Percentiles rank a stretch among this genome's conserved stretches.
phyloP scores from a whole-genome alignment of 2,888 invertebrate species.

The Ectemnius lituratus region DNA sequence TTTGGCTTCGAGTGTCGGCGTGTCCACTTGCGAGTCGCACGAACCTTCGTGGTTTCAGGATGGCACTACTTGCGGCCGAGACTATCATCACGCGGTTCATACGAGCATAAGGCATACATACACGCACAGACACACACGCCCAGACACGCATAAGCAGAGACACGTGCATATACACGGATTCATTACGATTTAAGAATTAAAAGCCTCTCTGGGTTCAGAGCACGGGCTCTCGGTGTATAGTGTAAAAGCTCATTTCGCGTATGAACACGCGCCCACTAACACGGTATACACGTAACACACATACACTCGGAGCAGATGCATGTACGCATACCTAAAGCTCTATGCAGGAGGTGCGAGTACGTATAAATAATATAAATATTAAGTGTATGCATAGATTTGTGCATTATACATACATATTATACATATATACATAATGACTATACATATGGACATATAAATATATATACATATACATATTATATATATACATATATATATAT shows the following conservation, averaged over 20 bases:
- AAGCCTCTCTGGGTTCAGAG: too few species aligned
- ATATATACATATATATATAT: constrained; percentile 52
- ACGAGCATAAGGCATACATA: constrained; percentile 22
- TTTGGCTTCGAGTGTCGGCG: too few species aligned
- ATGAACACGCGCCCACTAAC: too few species aligned
- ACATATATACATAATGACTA: constrained; percentile 40
- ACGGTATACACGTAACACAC: too few species aligned
- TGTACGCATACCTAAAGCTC: too few species aligned
- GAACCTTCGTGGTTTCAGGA: constrained; percentile 11
- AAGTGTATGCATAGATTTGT: constrained; percentile 60
- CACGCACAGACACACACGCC: constrained; percentile 16
- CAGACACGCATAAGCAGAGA: background rate
- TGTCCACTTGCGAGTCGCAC: background rate
- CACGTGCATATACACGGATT: background rate
- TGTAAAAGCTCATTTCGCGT: too few species aligned
- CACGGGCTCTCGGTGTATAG: too few species aligned
- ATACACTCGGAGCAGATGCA: too few species aligned
- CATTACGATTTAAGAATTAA: too few species aligned
- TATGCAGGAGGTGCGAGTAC: constrained; percentile 20
- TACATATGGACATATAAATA: constrained; percentile 42
- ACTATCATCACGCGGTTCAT: constrained; percentile 40
- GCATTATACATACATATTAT: constrained; percentile 55
- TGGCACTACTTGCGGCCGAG: constrained; percentile 38
- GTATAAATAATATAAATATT: constrained; percentile 59
- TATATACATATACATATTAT: constrained; percentile 51